phyloP scores from a whole-genome alignment of 2,888 invertebrate species.

The Alentia gelatinosa region DNA sequence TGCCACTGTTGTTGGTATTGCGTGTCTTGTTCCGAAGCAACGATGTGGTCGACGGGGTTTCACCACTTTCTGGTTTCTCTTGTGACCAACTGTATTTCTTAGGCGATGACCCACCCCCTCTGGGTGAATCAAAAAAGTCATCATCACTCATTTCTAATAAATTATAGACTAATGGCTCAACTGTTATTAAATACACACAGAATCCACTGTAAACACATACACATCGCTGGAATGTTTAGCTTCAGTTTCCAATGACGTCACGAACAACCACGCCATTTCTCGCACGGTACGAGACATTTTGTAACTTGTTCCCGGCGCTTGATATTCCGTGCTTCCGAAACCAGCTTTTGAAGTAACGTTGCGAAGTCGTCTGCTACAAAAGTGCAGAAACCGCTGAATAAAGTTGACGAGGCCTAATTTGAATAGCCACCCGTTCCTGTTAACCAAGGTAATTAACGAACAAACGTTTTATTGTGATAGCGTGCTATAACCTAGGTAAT shows the following conservation, averaged over 20 bases:
- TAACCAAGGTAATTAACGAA: too few relatives aligned
- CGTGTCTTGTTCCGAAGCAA: too few relatives aligned
- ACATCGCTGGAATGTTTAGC: conserved; percentile 34
- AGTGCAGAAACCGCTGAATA: too few relatives aligned
- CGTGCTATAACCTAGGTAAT: too few relatives aligned
- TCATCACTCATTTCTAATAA: neutral
- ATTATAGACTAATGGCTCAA: neutral
- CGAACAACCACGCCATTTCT: neutral
- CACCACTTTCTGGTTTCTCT: neutral
- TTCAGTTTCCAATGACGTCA: conserved; percentile 50
- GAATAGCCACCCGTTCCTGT: too few relatives aligned
- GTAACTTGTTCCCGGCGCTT: too few relatives aligned
- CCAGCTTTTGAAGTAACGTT: too few relatives aligned
- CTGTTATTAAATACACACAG: neutral
- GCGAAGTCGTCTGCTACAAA: conserved; percentile 37
- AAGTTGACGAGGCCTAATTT: too few relatives aligned
- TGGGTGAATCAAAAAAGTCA: conserved; percentile 31
- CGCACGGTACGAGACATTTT: neutral
- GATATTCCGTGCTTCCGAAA: neutral
- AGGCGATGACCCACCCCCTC: neutral
- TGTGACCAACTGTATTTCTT: neutral
- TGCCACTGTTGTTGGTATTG: neutral
- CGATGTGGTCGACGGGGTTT: too few relatives aligned
- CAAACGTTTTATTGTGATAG: too few relatives aligned
- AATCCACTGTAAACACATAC: neutral